Percentiles rank a stretch among this genome's conserved stretches.
These are phyloP conservation scores for Crotalus helleri DNA, from an alignment of 2,113 vertebrate species.

Conservation along the genomic window DNA sequence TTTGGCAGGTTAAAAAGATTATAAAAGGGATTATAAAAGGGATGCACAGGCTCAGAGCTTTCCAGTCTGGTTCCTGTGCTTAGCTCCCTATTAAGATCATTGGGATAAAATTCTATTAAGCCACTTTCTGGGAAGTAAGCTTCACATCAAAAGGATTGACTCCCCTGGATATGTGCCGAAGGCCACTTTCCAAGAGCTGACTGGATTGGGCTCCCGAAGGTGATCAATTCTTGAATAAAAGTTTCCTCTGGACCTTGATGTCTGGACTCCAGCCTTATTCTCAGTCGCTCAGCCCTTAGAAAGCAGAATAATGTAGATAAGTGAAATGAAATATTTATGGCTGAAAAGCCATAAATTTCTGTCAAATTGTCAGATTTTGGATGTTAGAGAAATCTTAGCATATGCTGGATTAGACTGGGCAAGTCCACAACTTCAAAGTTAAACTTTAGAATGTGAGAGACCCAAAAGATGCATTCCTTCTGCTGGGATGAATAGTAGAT, in stretches of 20 bases:
- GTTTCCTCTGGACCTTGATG: constrained; percentile 57
- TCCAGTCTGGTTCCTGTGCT: neutral
- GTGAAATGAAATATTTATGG: constrained; percentile 8
- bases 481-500: neutral
- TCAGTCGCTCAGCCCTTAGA: neutral
- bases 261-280: constrained; percentile 59
- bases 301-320: constrained; percentile 72
- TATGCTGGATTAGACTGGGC: constrained; percentile 61
- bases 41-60: constrained; percentile 14
- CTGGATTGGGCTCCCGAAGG: neutral
- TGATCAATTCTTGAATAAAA: constrained; percentile 56
- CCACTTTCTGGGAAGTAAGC: constrained; percentile 53
- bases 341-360: constrained; percentile 66
- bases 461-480: constrained; percentile 9
- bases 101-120: constrained; percentile 56
- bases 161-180: constrained; percentile 10
- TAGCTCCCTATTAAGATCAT: neutral
- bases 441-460: constrained; percentile 51
- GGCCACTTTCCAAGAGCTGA: neutral
- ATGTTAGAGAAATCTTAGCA: constrained; percentile 67
- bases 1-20: neutral
- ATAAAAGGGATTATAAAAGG: neutral
- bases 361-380: constrained; percentile 62
- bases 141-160: constrained; percentile 49
- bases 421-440: constrained; percentile 54